phyloP scores from a whole-genome alignment of 2,888 invertebrate species.

The Tachina lurida region DNA sequence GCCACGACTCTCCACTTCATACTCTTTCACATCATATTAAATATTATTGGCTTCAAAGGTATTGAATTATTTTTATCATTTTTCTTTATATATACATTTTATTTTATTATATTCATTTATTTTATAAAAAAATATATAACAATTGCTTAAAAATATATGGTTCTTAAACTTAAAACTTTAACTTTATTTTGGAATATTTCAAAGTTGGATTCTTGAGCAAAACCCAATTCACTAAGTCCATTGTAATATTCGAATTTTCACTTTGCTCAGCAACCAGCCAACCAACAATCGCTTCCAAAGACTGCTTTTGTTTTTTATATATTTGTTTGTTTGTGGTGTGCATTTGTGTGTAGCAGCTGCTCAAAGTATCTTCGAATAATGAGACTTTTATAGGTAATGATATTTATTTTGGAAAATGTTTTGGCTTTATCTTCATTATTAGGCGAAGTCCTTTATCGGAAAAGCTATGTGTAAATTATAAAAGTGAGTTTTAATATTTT shows the following conservation, averaged over 20 bases:
- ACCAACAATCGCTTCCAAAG: conserved; percentile 17
- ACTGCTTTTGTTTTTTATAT: conserved; percentile 8
- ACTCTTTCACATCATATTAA: too few species aligned
- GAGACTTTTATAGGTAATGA: conserved; percentile 25
- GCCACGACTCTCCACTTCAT: too few species aligned
- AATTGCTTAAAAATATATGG: conserved; percentile 17
- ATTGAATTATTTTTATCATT: neutral
- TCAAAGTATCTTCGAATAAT: conserved; percentile 38
- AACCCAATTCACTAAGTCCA: conserved; percentile 19
- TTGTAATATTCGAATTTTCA: conserved; percentile 11
- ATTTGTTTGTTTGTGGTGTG: neutral
- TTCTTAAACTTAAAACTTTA: neutral
- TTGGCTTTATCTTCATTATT: conserved; percentile 42
- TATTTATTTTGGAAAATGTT: conserved; percentile 11
- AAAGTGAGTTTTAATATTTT: conserved; percentile 39
- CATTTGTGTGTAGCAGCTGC: conserved; percentile 4
- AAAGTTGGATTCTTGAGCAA: conserved; percentile 19
- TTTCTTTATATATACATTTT: conserved; percentile 15
- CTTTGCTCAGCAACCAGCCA: conserved; percentile 2
- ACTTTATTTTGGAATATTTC: conserved; percentile 16
- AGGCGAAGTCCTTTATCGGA: conserved; percentile 52
- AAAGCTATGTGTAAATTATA: conserved; percentile 53
- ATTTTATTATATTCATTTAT: neutral
- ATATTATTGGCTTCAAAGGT: too few species aligned
- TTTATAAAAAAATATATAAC: neutral